Base-by-base conservation (phyloP, 1,140 invertebrate species). In the Manduca sexta region DNA sequence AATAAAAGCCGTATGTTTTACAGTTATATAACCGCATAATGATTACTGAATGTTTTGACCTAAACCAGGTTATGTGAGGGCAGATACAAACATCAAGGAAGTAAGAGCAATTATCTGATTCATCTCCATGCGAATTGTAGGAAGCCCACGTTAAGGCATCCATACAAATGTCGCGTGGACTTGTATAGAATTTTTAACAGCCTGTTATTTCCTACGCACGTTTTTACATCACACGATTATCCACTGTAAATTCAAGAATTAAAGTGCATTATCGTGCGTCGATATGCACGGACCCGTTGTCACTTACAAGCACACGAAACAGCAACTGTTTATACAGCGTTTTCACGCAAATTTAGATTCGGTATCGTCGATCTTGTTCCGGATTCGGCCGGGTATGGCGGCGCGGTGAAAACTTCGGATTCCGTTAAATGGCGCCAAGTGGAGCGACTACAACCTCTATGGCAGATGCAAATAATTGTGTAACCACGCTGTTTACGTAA, bases 381-480 rank as follows among this genome's bases (percentile, higher is more conserved):
- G 49, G 46, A 52, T 48, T 49, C 45, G 44, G 35, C 26, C 16
- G 52, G 21, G 17, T 49, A 49, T 41, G 37, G 44, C 37, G 38
- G 60, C 45, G 45, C 52, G 56, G 60, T 44, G 56, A 59, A 63
- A 62, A 49, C 49, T 47, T 47, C 37, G 47, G 52, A 55, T 52
- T 59, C 56, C 56, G 60, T 59, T 50, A 49, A 37, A 49, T n/a
- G 14, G 30, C 16, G 42, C 39, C 45, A 47, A 52, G 39, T 57
- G 45, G 54, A 52, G 29, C 18, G 26, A 29, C 13, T 5, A 15
- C 26, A 12, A 15, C 4, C 21, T 21, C 18, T 10, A 38, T 12
- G 14, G 10, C n/a, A n/a, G 11, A 43, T 43, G 26, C 10, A 43
- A 6, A 15, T 45, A 26, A 50, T 48, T 55, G 40, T 46, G 47